Percentiles rank a stretch among this genome's conserved stretches.
Conservation (phyloP, 2,888 invertebrate species). For the Drosophila merina region DNA sequence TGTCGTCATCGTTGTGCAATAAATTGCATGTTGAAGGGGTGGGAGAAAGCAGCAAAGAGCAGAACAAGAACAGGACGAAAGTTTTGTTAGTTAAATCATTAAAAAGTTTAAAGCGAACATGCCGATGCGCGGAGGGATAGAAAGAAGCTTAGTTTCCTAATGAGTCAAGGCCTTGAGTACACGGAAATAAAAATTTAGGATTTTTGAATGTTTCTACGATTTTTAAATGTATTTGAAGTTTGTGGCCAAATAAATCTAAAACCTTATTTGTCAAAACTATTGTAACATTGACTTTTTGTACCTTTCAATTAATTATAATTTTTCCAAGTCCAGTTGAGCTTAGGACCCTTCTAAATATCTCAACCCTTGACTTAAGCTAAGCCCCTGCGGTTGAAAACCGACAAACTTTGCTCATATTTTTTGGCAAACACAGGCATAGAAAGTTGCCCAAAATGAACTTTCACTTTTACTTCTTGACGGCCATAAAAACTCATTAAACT, state of each 20-base stretch:
- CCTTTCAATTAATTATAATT: not conserved
- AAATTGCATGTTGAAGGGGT: conserved; percentile 75
- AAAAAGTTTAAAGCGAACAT: conserved; percentile 81
- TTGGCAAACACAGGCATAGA: conserved; percentile 40
- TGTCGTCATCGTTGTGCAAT: conserved; percentile 61
- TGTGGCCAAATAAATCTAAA: not conserved
- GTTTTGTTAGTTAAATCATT: conserved; percentile 83
- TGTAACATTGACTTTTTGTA: not conserved
- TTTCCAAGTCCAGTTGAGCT: not conserved
- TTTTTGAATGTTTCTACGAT: too few species aligned
- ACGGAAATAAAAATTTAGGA: conserved; percentile 3
- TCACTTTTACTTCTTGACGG: conserved; percentile 42
- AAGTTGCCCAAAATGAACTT: conserved; percentile 55
- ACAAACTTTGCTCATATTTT: conserved; percentile 67
- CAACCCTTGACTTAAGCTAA: conserved; percentile 12
- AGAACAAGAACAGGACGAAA: conserved; percentile 77
- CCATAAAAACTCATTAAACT: conserved; percentile 76
- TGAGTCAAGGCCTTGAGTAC: conserved; percentile 15
- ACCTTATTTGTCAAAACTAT: not conserved
- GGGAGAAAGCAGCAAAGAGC: conserved; percentile 23
- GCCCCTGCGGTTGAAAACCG: not conserved
- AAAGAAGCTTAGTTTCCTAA: conserved; percentile 1
- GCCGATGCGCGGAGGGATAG: conserved; percentile 47
- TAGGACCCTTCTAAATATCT: not conserved
- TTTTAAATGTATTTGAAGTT: not conserved